Conservation (phyloP, 2,888 invertebrate species). For the Oscheius sp. region DNA sequence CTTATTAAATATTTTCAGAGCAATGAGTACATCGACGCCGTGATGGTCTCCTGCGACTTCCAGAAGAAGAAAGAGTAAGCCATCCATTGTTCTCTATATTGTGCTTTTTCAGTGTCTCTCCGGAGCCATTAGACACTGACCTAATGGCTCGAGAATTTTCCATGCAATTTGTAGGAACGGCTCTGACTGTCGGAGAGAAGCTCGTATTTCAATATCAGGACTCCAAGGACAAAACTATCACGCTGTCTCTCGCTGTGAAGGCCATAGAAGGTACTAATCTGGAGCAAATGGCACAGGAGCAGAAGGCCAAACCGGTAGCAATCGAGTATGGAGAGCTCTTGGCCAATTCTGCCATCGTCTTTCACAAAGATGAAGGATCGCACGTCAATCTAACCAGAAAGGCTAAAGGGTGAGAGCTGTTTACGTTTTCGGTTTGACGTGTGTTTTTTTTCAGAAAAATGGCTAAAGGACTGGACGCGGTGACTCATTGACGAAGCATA, state of each 20-base stretch:
- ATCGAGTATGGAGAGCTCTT: constrained; percentile 81
- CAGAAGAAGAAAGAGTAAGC: constrained; percentile 91
- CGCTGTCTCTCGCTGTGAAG: constrained; percentile 86
- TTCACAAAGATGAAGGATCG: constrained; percentile 93
- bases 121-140: constrained; percentile 93
- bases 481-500: too few species aligned
- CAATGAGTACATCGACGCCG: constrained; percentile 85
- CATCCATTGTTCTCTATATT: neutral
- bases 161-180: constrained; percentile 77
- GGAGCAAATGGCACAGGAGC: constrained; percentile 28
- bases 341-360: constrained; percentile 88
- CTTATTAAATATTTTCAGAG: constrained; percentile 77
- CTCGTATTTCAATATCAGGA: constrained; percentile 86
- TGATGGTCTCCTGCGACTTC: constrained; percentile 91
- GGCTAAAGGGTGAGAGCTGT: constrained; percentile 75
- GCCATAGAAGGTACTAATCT: constrained; percentile 82
- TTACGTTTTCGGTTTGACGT: constrained; percentile 1
- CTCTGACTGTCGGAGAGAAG: constrained; percentile 75
- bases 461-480: too few species aligned
- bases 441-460: constrained; percentile 61
- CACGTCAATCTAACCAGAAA: constrained; percentile 89
- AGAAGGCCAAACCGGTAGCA: constrained; percentile 29
- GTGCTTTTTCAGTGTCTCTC: constrained; percentile 81
- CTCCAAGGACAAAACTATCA: constrained; percentile 82
- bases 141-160: constrained; percentile 94